phyloP scores from a whole-genome alignment of 2,113 vertebrate species.

The Carlito syrichta region DNA sequence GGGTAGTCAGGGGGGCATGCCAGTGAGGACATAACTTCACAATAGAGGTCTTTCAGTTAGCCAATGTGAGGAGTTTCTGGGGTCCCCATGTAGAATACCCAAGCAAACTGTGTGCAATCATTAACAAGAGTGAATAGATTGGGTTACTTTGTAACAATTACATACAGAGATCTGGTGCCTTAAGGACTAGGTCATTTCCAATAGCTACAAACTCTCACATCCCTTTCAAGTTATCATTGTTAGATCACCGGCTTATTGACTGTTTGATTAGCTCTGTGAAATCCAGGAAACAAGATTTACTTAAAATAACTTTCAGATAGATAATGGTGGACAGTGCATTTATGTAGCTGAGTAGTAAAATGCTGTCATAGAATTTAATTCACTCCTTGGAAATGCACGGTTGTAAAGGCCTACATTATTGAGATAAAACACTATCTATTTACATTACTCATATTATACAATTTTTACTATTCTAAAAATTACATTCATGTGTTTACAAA shows the following conservation, averaged over 20 bases:
- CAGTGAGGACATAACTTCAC: background rate
- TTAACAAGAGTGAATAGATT: background rate
- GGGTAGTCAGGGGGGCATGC: background rate
- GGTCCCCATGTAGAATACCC: background rate
- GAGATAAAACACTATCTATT: background rate
- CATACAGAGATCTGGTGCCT: background rate
- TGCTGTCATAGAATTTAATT: background rate
- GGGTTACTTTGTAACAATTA: background rate
- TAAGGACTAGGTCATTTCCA: background rate
- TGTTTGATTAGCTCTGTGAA: background rate
- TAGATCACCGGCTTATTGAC: background rate
- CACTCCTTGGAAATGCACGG: background rate
- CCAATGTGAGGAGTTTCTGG: background rate
- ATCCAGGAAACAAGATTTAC: slow-evolving; percentile 14
- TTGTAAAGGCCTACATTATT: background rate
- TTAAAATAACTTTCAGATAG: slow-evolving; percentile 12
- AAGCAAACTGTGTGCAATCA: background rate
- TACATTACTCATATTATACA: background rate
- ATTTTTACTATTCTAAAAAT: slow-evolving; percentile 34
- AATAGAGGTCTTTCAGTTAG: background rate
- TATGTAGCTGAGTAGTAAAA: background rate
- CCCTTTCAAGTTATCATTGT: background rate
- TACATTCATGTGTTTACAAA: background rate
- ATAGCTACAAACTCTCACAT: background rate
- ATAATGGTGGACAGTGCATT: background rate